Percentiles rank a stretch among this genome's conserved stretches.
Conservation (phyloP, 2,797 vertebrate genomes). For the Danio albolineatus region DNA sequence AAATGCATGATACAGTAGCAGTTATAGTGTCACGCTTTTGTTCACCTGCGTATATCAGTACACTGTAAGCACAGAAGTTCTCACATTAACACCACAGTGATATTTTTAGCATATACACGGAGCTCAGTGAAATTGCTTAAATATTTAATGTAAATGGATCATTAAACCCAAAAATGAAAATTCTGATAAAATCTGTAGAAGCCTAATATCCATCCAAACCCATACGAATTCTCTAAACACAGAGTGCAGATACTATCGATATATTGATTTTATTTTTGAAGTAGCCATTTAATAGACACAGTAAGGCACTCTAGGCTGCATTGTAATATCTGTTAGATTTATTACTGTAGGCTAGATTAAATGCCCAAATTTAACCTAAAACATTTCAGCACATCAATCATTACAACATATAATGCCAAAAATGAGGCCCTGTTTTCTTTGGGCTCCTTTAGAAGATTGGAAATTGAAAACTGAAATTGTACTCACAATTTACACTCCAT, state of each 20-base stretch:
- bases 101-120: background rate
- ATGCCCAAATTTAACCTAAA: background rate
- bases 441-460: background rate
- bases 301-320: background rate
- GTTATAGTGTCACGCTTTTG: too few species aligned
- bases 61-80: too few species aligned
- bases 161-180: background rate
- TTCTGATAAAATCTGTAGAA: too few species aligned
- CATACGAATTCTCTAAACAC: background rate
- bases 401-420: background rate
- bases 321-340: background rate
- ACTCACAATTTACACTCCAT: too few species aligned
- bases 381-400: background rate
- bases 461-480: too few species aligned
- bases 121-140: background rate
- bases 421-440: conserved; percentile 30
- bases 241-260: too few species aligned
- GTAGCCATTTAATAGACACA: background rate
- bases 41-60: too few species aligned
- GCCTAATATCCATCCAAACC: background rate
- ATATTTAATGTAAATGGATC: background rate
- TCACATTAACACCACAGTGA: too few species aligned
- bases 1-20: too few species aligned
- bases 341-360: background rate
- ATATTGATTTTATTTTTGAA: background rate